These are phyloP conservation scores for Beroe forskalii DNA, from an alignment of 37 sponge, comb jelly and placozoan genomes.

Conservation along the genomic window DNA sequence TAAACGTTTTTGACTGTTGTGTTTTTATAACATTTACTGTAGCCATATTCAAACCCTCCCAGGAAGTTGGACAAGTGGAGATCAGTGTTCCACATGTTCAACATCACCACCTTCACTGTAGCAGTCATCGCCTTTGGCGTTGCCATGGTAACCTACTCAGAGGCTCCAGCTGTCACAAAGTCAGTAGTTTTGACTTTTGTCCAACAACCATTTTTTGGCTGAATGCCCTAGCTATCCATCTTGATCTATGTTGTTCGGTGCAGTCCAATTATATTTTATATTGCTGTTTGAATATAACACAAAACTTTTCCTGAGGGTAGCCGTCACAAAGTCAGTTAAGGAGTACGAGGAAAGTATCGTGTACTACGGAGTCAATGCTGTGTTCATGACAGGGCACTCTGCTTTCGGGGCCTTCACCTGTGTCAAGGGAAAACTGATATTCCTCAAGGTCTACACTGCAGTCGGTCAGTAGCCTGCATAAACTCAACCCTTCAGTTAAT, in stretches of 20 bases:
- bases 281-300: too few relatives aligned
- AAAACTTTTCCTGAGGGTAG: too few relatives aligned
- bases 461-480: not conserved
- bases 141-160: not conserved
- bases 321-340: not conserved
- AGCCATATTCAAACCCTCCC: too few relatives aligned
- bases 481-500: too few relatives aligned
- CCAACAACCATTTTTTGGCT: too few relatives aligned
- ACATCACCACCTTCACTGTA: slow-evolving; percentile 4
- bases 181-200: too few relatives aligned
- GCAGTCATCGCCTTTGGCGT: not conserved
- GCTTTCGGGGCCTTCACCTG: not conserved
- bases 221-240: too few relatives aligned
- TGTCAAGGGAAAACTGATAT: not conserved
- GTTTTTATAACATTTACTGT: too few relatives aligned
- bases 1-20: too few relatives aligned
- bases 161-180: not conserved
- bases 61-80: slow-evolving; percentile 15
- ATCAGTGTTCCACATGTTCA: slow-evolving; percentile 26
- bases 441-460: not conserved
- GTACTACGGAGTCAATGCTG: not conserved
- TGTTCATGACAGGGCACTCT: not conserved
- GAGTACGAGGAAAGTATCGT: not conserved
- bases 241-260: too few relatives aligned
- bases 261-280: too few relatives aligned